These are phyloP conservation scores for Oophaga sylvatica DNA, from an alignment of 2,797 vertebrate genomes.

Conservation along the genomic window DNA sequence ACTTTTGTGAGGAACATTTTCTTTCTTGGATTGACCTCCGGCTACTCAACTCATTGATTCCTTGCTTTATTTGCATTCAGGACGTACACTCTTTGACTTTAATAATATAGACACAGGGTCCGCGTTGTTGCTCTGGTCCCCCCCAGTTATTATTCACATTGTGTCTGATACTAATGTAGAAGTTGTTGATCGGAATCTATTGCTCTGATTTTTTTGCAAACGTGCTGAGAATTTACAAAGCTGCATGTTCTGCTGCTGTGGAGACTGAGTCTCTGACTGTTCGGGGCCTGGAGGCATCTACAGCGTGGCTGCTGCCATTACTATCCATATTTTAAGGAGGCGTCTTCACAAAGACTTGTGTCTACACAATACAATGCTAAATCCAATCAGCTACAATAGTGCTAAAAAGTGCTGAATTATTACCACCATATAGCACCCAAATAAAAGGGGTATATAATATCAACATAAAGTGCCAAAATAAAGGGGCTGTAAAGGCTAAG, in stretches of 20 bases:
- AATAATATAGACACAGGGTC: neutral
- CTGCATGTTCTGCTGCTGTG: neutral
- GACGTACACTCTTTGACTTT: neutral
- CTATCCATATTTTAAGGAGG: neutral
- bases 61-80: neutral
- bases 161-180: neutral
- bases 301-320: neutral
- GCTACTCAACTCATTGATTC: neutral
- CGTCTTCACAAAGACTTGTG: neutral
- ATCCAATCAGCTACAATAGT: no score
- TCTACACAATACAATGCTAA: neutral
- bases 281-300: neutral
- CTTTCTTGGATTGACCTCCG: no score
- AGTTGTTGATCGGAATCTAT: slow-evolving; percentile 10
- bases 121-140: neutral
- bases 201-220: neutral
- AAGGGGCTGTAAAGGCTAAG: no score
- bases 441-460: no score
- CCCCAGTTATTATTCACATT: neutral
- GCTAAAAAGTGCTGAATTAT: no score
- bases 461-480: no score
- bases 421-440: no score
- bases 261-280: neutral
- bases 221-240: neutral
- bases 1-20: no score